Evolutionary conservation across 1,140 invertebrate species (phyloP).

Genomic region (Drosophila kepulauana): DNA sequence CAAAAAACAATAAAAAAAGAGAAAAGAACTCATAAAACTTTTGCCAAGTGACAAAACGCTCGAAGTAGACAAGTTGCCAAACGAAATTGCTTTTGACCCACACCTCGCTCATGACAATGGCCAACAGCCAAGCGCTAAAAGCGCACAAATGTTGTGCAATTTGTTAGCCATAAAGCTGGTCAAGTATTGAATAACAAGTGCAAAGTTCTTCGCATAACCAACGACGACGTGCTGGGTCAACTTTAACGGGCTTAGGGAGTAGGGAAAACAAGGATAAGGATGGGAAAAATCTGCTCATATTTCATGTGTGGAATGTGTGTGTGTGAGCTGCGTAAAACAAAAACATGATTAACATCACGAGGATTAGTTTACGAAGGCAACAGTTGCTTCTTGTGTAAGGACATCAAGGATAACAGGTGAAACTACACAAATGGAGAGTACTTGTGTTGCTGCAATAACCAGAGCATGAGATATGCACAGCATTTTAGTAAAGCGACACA

Average conservation of each 20-base stretch:
- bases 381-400: background rate
- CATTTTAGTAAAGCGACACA: background rate
- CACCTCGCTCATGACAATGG: slow-evolving; percentile 28
- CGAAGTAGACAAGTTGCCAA: slow-evolving; percentile 52
- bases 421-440: background rate
- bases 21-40: slow-evolving; percentile 47
- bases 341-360: slow-evolving; percentile 13
- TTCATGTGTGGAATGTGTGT: slow-evolving; percentile 6
- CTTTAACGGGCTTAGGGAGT: background rate
- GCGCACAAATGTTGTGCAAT: slow-evolving; percentile 67
- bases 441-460: background rate
- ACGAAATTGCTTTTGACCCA: slow-evolving; percentile 49
- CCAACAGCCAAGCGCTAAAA: slow-evolving; percentile 28
- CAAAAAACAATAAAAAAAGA: background rate
- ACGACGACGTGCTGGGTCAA: background rate
- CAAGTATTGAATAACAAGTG: slow-evolving; percentile 58
- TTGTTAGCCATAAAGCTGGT: slow-evolving; percentile 56
- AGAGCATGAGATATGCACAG: background rate
- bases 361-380: slow-evolving; percentile 9
- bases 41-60: slow-evolving; percentile 44
- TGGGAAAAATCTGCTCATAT: slow-evolving; percentile 3
- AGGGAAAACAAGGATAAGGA: background rate
- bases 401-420: slow-evolving; percentile 2
- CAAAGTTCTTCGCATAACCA: slow-evolving; percentile 16
- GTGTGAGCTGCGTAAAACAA: slow-evolving; percentile 21